phyloP scores from a whole-genome alignment of 1,140 invertebrate species.

The Drosophila tristis region DNA sequence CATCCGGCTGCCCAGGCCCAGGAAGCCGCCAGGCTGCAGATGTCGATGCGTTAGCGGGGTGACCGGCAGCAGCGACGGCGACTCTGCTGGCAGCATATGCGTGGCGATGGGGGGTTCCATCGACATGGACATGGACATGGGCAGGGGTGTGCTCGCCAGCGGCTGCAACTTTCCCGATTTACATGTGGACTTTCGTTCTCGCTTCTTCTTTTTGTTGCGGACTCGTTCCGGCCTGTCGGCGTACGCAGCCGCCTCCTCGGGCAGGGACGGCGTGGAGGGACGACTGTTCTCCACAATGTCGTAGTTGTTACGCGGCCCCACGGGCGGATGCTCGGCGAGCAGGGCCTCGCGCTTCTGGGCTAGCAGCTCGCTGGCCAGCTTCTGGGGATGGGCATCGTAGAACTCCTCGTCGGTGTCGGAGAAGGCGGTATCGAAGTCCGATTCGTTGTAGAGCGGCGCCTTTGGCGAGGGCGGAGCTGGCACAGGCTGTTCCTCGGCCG shows the following conservation, averaged over 20 bases:
- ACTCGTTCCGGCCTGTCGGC: conserved; percentile 84
- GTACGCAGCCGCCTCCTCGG: conserved; percentile 81
- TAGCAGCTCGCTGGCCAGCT: conserved; percentile 88
- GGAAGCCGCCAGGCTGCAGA: conserved; percentile 6
- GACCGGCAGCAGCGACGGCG: conserved; percentile 8
- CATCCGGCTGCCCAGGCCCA: conserved; percentile 35
- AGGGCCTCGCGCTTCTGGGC: conserved; percentile 90
- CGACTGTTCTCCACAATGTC: conserved; percentile 86
- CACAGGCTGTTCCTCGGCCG: conserved; percentile 36
- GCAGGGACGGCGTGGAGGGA: conserved; percentile 86
- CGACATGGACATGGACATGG: conserved; percentile 4
- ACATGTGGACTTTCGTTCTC: conserved; percentile 85
- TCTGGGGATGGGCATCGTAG: conserved; percentile 92
- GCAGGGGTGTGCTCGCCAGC: not conserved
- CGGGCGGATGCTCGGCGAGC: conserved; percentile 86
- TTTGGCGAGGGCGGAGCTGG: conserved; percentile 34
- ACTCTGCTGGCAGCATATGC: not conserved
- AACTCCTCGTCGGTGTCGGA: conserved; percentile 94
- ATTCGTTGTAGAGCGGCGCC: conserved; percentile 85
- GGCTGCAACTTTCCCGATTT: conserved; percentile 50
- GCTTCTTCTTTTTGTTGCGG: conserved; percentile 87
- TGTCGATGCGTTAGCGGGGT: conserved; percentile 61
- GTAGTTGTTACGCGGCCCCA: conserved; percentile 87
- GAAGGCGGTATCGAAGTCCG: conserved; percentile 92
- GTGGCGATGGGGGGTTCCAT: conserved; percentile 12